Percentiles rank a stretch among this genome's conserved stretches.
Conservation (phyloP, 2,888 invertebrate genomes). For the Platerodrilus igneus region DNA sequence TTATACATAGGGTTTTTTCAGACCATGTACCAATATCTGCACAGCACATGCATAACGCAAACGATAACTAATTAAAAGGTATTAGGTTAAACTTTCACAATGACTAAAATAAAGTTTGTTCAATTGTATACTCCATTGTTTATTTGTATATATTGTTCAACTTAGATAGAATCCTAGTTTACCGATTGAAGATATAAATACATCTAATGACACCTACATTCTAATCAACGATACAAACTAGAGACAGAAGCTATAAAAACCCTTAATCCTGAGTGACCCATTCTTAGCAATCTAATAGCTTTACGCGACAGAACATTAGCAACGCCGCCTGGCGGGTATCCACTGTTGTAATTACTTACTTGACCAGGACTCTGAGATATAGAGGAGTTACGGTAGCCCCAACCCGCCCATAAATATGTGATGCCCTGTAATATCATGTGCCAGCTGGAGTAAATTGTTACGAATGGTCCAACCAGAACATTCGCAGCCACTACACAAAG, state of each 20-base stretch:
- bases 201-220: no score
- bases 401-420: slow-evolving; percentile 49
- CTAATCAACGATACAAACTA: no score
- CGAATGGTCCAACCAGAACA: slow-evolving; percentile 45
- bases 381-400: slow-evolving; percentile 37
- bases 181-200: background rate
- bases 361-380: slow-evolving; percentile 40
- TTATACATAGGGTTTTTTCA: no score
- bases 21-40: no score
- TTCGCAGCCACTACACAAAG: slow-evolving; percentile 40
- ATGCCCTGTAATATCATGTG: slow-evolving; percentile 50
- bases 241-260: slow-evolving; percentile 25
- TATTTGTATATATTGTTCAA: no score
- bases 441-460: slow-evolving; percentile 51
- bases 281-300: slow-evolving; percentile 37
- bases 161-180: no score
- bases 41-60: no score
- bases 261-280: slow-evolving; percentile 35
- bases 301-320: slow-evolving; percentile 34
- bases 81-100: no score
- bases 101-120: no score
- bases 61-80: no score
- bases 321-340: slow-evolving; percentile 36
- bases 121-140: no score
- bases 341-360: slow-evolving; percentile 45